phyloP scores from a whole-genome alignment of 2,888 invertebrate species.

The Phortica magna region DNA sequence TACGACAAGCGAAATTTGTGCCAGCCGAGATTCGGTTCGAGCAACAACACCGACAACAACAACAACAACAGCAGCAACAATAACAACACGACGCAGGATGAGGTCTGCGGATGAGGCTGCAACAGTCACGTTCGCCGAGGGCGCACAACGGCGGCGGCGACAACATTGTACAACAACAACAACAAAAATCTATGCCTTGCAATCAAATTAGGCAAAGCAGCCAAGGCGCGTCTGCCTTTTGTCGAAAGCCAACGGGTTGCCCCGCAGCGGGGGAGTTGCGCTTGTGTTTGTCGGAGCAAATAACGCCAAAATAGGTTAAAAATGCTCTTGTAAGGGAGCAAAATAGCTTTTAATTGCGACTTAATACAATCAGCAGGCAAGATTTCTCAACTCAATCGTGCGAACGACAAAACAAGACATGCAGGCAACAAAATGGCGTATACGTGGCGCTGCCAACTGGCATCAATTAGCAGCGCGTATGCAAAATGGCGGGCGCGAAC shows the following conservation, averaged over 20 bases:
- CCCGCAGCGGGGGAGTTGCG: neutral
- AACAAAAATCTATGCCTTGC: conserved; percentile 64
- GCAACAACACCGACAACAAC: conserved; percentile 19
- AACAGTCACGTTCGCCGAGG: conserved; percentile 26
- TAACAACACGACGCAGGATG: conserved; percentile 32
- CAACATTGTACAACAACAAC: conserved; percentile 37
- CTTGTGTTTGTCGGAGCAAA: neutral
- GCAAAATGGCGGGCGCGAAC: conserved; percentile 5
- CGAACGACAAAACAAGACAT: conserved; percentile 5
- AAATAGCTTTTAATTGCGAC: conserved; percentile 45
- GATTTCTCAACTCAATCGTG: conserved; percentile 47
- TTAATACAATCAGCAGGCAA: conserved; percentile 42
- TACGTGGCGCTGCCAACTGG: conserved; percentile 8
- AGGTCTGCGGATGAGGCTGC: neutral
- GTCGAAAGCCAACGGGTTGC: neutral
- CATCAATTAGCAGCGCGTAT: conserved; percentile 10
- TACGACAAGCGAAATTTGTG: conserved; percentile 65
- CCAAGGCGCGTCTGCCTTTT: conserved; percentile 33
- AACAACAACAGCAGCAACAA: conserved; percentile 35
- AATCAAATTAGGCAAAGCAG: conserved; percentile 66
- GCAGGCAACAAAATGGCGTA: neutral
- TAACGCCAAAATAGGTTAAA: conserved; percentile 27
- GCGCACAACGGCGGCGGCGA: conserved; percentile 18
- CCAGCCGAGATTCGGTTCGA: conserved; percentile 50
- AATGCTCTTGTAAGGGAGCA: conserved; percentile 16